phyloP scores from a whole-genome alignment of 2,888 invertebrate genomes.

The Orthosia cruda region DNA sequence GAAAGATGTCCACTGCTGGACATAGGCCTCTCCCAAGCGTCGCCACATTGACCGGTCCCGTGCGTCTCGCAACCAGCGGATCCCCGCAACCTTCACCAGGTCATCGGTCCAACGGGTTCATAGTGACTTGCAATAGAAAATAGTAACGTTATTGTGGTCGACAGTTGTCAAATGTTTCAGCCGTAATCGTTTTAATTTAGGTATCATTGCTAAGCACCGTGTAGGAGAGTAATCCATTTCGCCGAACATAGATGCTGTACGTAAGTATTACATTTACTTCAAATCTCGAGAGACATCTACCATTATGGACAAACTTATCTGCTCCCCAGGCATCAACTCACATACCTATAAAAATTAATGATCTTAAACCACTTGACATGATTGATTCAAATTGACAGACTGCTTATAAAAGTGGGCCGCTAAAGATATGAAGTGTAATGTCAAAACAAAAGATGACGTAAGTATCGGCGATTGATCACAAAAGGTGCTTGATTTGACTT shows the following conservation, averaged over 20 bases:
- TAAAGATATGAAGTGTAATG: conserved; percentile 24
- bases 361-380: conserved; percentile 44
- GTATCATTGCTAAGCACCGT: not conserved
- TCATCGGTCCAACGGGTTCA: not conserved
- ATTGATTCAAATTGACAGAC: conserved; percentile 54
- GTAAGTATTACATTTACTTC: not conserved
- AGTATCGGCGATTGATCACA: conserved; percentile 26
- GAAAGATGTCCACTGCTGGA: no score
- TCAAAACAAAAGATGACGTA: conserved; percentile 57
- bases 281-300: not conserved
- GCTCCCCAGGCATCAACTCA: not conserved
- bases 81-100: no score
- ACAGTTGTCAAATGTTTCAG: no score
- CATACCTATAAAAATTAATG: conserved; percentile 37
- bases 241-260: no score
- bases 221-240: not conserved
- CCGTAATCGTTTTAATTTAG: not conserved
- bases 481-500: conserved; percentile 5
- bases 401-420: conserved; percentile 18
- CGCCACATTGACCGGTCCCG: no score
- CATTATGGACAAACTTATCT: not conserved
- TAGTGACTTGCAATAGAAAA: no score
- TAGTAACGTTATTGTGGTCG: no score
- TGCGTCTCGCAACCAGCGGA: no score
- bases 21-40: no score